Evolutionary conservation across 1,140 invertebrate genomes (phyloP).

Genomic region (Hypothenemus hampei): DNA sequence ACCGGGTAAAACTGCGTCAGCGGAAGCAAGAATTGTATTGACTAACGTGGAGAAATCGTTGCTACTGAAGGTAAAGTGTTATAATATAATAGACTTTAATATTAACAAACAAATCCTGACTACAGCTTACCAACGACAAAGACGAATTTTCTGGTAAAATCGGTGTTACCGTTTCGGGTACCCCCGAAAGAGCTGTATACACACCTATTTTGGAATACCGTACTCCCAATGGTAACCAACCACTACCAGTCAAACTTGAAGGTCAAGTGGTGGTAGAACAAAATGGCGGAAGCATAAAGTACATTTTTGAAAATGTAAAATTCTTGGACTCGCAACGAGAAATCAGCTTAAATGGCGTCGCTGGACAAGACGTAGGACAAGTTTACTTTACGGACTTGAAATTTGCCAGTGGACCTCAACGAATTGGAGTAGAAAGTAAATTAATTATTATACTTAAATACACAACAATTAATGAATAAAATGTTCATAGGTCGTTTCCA

Average conservation of each 20-base stretch:
- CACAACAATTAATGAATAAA: too few species aligned
- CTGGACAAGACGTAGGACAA: constrained; percentile 42
- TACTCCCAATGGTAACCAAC: constrained; percentile 51
- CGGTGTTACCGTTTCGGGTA: constrained; percentile 57
- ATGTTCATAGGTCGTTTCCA: constrained; percentile 28
- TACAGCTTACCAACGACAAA: constrained; percentile 51
- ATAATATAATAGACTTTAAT: background rate
- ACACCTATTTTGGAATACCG: constrained; percentile 66
- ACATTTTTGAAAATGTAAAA: constrained; percentile 47
- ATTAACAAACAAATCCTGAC: background rate
- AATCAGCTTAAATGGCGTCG: constrained; percentile 50
- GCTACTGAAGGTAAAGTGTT: constrained; percentile 42
- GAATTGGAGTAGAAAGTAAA: constrained; percentile 46
- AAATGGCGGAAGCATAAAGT: constrained; percentile 51
- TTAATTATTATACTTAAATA: background rate
- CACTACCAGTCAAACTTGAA: constrained; percentile 51
- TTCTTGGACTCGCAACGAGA: constrained; percentile 42
- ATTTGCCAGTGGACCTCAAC: constrained; percentile 50
- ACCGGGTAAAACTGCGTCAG: constrained; percentile 52
- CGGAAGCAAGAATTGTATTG: constrained; percentile 52
- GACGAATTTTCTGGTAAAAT: constrained; percentile 56
- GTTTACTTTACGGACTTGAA: constrained; percentile 49
- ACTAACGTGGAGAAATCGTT: constrained; percentile 53
- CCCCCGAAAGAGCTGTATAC: constrained; percentile 51
- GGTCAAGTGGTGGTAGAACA: constrained; percentile 53